A percentile compares a stretch with the other conserved stretches of the same genome.
Conservation (phyloP, 2,113 vertebrate species). For the Dasypus novemcinctus region DNA sequence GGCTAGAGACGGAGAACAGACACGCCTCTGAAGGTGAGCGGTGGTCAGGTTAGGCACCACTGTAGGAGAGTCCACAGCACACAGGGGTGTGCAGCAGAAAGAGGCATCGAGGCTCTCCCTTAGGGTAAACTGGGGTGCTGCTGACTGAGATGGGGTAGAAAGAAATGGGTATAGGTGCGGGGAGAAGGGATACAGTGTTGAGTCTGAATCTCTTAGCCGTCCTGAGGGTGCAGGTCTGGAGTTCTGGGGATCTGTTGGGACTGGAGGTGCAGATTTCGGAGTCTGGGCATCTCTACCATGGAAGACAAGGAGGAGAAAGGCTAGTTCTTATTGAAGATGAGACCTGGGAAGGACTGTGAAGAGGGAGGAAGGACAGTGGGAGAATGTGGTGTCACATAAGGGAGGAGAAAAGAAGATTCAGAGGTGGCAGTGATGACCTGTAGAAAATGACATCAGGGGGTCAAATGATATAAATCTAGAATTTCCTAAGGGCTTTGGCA, state of each 20-base stretch:
- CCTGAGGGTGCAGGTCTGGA: neutral
- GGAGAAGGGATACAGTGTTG: neutral
- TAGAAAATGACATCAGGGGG: neutral
- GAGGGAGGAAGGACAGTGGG: neutral
- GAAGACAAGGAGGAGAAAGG: neutral
- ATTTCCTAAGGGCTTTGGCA: too few species aligned
- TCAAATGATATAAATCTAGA: neutral
- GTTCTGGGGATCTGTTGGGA: neutral
- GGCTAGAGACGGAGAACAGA: too few species aligned
- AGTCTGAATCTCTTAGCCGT: neutral
- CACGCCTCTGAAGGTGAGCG: too few species aligned
- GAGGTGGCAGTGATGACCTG: neutral
- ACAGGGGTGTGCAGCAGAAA: neutral
- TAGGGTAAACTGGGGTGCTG: neutral
- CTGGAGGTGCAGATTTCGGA: neutral
- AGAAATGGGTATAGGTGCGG: rapidly evolving
- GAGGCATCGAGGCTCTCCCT: neutral
- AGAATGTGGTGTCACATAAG: neutral
- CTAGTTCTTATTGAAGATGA: neutral
- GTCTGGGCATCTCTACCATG: neutral
- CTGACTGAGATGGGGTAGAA: neutral
- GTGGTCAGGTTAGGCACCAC: too few species aligned
- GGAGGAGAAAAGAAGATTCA: too few species aligned
- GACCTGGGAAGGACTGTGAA: neutral
- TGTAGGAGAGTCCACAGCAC: neutral